Conservation (phyloP, 2,113 vertebrate genomes). For the Urocynchramus pylzowi region DNA sequence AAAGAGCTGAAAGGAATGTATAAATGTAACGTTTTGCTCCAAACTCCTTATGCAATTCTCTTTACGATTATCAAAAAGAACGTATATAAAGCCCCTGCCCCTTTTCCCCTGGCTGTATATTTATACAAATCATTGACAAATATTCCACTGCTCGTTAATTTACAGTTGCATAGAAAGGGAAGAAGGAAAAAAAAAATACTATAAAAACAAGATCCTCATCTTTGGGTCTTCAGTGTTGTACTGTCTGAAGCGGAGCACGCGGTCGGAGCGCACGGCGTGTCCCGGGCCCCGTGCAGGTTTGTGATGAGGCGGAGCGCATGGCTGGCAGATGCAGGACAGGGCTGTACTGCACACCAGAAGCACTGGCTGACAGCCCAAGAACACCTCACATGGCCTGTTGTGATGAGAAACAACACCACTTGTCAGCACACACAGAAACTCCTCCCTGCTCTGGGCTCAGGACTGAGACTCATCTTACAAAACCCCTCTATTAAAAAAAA, state of each 20-base stretch:
- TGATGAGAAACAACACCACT: background rate
- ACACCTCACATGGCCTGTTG: conserved; percentile 74
- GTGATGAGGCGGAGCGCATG: conserved; percentile 33
- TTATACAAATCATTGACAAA: conserved; percentile 87
- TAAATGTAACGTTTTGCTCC: conserved; percentile 75
- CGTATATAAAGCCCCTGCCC: conserved; percentile 79
- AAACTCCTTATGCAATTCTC: conserved; percentile 66
- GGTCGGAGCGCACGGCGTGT: conserved; percentile 1
- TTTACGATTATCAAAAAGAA: conserved; percentile 72
- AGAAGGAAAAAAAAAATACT: conserved; percentile 73
- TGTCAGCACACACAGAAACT: background rate
- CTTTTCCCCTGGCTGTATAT: conserved; percentile 74
- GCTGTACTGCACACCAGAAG: conserved; percentile 47
- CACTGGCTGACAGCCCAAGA: background rate
- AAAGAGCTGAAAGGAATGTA: conserved; percentile 77
- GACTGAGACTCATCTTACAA: background rate
- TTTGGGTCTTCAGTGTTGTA: conserved; percentile 85
- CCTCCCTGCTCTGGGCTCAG: background rate
- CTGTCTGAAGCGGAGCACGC: conserved; percentile 64
- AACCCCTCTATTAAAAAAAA: background rate
- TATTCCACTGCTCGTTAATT: conserved; percentile 87
- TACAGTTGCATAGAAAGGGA: conserved; percentile 98
- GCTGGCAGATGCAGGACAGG: conserved; percentile 42
- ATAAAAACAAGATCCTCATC: conserved; percentile 81
- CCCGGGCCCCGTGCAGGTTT: conserved; percentile 52